These are phyloP conservation scores for Hirtodrosophila trivittata DNA, from an alignment of 2,888 invertebrate genomes.

Conservation along the genomic window DNA sequence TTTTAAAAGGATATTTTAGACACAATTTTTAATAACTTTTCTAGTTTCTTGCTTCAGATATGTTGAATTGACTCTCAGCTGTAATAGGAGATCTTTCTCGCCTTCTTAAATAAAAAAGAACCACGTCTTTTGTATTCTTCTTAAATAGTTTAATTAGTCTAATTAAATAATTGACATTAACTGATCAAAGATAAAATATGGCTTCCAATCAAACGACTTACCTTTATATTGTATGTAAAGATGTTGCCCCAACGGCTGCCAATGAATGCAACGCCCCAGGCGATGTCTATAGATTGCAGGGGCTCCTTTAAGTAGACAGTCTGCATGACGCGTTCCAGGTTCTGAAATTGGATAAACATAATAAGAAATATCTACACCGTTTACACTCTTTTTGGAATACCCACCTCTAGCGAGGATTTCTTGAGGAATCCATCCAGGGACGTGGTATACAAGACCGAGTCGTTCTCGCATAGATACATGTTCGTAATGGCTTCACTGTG, in stretches of 20 bases:
- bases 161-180: too few relatives aligned
- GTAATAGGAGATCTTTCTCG: too few relatives aligned
- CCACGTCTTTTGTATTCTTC: too few relatives aligned
- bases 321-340: conserved; percentile 78
- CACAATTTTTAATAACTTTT: too few relatives aligned
- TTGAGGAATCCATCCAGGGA: conserved; percentile 83
- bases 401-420: conserved; percentile 81
- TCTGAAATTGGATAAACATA: conserved; percentile 55
- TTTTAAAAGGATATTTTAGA: too few relatives aligned
- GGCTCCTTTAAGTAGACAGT: conserved; percentile 84
- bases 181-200: too few relatives aligned
- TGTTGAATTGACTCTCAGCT: too few relatives aligned
- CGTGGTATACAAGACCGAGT: conserved; percentile 78
- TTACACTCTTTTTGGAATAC: conserved; percentile 8
- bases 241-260: conserved; percentile 90
- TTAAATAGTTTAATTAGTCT: too few relatives aligned
- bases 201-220: conserved; percentile 75
- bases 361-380: not conserved
- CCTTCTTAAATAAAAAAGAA: too few relatives aligned
- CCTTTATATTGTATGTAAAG: conserved; percentile 88
- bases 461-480: conserved; percentile 73
- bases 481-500: conserved; percentile 83
- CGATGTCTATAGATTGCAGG: conserved; percentile 89
- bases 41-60: too few relatives aligned
- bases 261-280: conserved; percentile 89